Conservation (phyloP, 2,888 invertebrate genomes). For the Eutolmus rufibarbis region DNA sequence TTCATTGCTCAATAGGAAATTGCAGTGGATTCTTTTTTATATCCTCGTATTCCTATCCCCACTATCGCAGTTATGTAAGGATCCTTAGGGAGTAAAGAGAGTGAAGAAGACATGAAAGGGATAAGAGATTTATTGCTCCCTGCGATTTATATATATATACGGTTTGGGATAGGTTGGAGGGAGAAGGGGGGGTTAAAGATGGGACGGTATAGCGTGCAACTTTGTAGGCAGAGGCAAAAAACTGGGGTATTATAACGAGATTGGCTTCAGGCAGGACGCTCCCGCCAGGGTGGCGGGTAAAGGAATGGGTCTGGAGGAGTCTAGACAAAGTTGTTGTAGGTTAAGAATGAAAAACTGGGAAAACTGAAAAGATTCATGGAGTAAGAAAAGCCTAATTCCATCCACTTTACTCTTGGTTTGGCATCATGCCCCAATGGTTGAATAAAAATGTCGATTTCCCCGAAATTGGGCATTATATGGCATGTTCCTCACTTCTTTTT, state of each 20-base stretch:
- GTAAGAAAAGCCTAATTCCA: slow-evolving; percentile 30
- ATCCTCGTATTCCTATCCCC: background rate
- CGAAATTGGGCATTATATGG: slow-evolving; percentile 19
- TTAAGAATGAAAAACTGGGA: background rate
- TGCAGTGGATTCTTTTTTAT: slow-evolving; percentile 31
- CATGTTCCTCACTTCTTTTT: background rate
- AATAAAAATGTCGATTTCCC: slow-evolving; percentile 18
- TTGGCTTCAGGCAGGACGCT: background rate
- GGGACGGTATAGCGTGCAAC: background rate
- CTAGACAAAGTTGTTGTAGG: slow-evolving; percentile 39
- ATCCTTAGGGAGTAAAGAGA: background rate
- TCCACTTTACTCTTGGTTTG: slow-evolving; percentile 28
- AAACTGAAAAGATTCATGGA: slow-evolving; percentile 11
- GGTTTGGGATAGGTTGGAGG: background rate
- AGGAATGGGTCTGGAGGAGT: background rate
- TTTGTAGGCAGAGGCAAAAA: background rate
- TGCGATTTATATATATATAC: background rate
- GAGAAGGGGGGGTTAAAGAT: background rate
- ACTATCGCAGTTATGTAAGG: slow-evolving; percentile 12
- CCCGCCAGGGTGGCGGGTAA: background rate
- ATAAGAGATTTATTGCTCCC: slow-evolving; percentile 25
- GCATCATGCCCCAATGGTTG: slow-evolving; percentile 32
- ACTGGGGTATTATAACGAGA: slow-evolving; percentile 37
- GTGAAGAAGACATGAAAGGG: background rate
- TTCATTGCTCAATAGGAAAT: slow-evolving; percentile 27